Evolutionary conservation across 1,140 invertebrate genomes (phyloP), one percentile per base, ranked within the genome.

Genomic region (Calycopis cecrops): DNA sequence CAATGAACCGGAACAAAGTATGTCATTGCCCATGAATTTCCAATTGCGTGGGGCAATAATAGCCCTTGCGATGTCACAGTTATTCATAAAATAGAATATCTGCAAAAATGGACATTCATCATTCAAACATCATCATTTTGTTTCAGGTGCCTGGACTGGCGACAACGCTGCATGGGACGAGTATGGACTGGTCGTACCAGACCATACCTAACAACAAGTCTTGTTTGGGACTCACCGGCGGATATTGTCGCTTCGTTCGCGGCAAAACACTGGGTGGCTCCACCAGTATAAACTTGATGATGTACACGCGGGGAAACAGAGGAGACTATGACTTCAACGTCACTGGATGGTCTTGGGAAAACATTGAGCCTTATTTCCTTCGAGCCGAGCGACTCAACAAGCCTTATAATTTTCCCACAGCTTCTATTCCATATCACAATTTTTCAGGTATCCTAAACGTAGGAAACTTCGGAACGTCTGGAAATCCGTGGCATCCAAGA

Each of bases 241-340:
- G 54, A 9, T 37, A 64, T 18, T 84, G 80, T 51, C 67, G 67
- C 35, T 79, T 76, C 59, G 64, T 58, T 40, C 81, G 84, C 42
- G 90, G 90, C 9, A 90, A 90, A 63, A 81, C 81, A 14, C 71
- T 93, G 56, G 95, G 94, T 3, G 94, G 94, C 12, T 92, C 92
- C 9, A 93, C 92, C 35, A 90, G 90, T 9, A 88, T 96, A 18
- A 96, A 96, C 82, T 93, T 92, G 52, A 95, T 96, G 94, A 91
- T 94, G 38, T 94, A 96, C 76, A 91, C 93, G 0, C 87, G 95
- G 35, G 95, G 95, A 0, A 93, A 94, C 79, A 89, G 88, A 7
- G 59, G 71, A 3, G 94, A 95, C 71, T 96, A 71, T 48, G 54
- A 73, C 37, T 63, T 69, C 9, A 33, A 55, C 49, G 9, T 73